These are phyloP conservation scores for Buphagus erythrorhynchus DNA, from an alignment of 2,797 vertebrate genomes.

Conservation along the genomic window DNA sequence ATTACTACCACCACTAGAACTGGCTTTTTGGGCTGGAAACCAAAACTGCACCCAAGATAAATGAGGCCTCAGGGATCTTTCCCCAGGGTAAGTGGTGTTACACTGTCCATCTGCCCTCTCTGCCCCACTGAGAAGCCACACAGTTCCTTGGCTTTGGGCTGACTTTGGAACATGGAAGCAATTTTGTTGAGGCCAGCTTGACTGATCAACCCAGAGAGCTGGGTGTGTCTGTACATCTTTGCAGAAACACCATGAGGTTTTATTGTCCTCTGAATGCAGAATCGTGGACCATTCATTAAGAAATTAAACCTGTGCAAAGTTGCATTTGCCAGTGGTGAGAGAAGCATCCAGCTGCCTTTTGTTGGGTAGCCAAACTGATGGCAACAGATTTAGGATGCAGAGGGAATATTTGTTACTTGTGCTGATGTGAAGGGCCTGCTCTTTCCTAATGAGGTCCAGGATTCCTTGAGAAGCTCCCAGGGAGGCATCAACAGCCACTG, in stretches of 20 bases:
- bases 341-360: background rate
- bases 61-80: background rate
- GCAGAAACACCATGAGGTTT: background rate
- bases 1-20: background rate
- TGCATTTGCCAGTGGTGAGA: background rate
- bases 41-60: background rate
- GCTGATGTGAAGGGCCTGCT: background rate
- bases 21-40: background rate
- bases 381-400: background rate
- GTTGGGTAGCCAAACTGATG: background rate
- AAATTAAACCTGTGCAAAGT: background rate
- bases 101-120: rapidly evolving
- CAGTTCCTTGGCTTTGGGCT: background rate
- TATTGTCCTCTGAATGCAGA: background rate
- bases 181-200: background rate
- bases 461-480: background rate
- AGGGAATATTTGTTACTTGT: background rate
- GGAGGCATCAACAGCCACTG: background rate
- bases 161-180: background rate
- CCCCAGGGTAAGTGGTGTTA: background rate
- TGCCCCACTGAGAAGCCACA: background rate
- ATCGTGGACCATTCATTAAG: background rate
- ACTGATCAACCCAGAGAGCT: background rate
- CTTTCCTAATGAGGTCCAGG: background rate
- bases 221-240: background rate